phyloP scores from a whole-genome alignment of 2,888 invertebrate species.

The Aplocera efformata region DNA sequence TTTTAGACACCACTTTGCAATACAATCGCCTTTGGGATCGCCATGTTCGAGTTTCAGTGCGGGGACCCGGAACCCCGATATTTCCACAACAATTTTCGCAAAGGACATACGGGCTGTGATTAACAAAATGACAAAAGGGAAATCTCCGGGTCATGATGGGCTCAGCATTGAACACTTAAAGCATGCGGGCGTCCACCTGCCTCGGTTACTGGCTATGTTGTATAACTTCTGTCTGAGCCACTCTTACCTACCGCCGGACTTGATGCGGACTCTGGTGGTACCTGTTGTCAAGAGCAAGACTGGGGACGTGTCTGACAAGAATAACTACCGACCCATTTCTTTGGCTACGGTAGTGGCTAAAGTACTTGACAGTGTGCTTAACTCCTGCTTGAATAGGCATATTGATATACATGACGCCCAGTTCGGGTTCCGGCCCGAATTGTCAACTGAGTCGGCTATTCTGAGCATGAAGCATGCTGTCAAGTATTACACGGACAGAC shows the following conservation, averaged over 20 bases:
- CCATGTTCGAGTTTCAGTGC: too few species aligned
- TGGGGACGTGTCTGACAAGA: slow-evolving; percentile 15
- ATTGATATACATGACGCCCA: slow-evolving; percentile 17
- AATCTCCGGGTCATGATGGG: slow-evolving; percentile 7
- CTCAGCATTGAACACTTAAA: slow-evolving; percentile 6
- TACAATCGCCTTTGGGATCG: too few species aligned
- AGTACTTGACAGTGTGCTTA: slow-evolving; percentile 22
- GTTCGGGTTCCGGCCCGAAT: slow-evolving; percentile 16
- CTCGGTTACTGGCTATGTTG: slow-evolving; percentile 1
- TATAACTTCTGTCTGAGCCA: slow-evolving; percentile 11
- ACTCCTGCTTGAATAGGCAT: slow-evolving; percentile 9
- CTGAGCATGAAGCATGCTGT: slow-evolving; percentile 12
- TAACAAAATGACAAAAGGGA: slow-evolving; percentile 1
- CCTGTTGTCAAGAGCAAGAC: slow-evolving; percentile 27
- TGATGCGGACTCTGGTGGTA: slow-evolving; percentile 19
- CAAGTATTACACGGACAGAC: slow-evolving; percentile 3
- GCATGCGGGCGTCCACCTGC: slow-evolving; percentile 3
- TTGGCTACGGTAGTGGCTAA: slow-evolving; percentile 18
- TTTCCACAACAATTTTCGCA: too few species aligned
- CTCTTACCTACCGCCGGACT: slow-evolving; percentile 3
- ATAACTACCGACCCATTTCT: slow-evolving; percentile 26
- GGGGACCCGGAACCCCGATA: too few species aligned
- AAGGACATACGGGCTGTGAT: too few species aligned
- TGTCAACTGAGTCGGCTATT: slow-evolving; percentile 18
- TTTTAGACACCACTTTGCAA: too few species aligned